These are phyloP conservation scores for Allygus modestus DNA, from an alignment of 2,888 invertebrate genomes.

Conservation along the genomic window DNA sequence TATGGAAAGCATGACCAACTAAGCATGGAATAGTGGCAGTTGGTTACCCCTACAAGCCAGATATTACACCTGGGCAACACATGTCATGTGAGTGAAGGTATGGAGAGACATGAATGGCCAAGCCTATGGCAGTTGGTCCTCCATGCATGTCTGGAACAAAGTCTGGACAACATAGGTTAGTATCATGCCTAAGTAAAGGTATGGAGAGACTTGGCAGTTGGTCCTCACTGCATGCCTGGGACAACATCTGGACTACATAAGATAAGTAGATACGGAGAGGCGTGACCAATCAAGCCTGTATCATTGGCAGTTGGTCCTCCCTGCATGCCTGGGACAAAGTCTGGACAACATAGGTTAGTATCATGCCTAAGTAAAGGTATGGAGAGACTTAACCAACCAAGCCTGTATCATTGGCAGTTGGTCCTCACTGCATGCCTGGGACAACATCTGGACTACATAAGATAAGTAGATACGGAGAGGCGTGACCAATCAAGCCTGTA, in stretches of 20 bases:
- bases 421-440: conserved; percentile 87
- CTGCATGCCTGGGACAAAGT: conserved; percentile 92
- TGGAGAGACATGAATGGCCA: conserved; percentile 84
- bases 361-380: conserved; percentile 81
- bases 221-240: conserved; percentile 87
- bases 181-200: conserved; percentile 95
- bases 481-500: conserved; percentile 91
- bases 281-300: conserved; percentile 91
- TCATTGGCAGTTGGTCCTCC: conserved; percentile 88
- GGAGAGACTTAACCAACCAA: conserved; percentile 84
- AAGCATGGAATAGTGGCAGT: conserved; percentile 91
- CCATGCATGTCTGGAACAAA: conserved; percentile 89
- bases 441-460: conserved; percentile 85
- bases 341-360: conserved; percentile 75
- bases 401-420: conserved; percentile 92
- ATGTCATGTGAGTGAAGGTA: conserved; percentile 82
- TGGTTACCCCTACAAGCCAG: conserved; percentile 90
- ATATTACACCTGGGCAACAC: conserved; percentile 87
- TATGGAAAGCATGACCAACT: conserved; percentile 82
- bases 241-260: conserved; percentile 92
- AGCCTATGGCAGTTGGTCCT: conserved; percentile 91
- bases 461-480: conserved; percentile 83
- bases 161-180: conserved; percentile 80
- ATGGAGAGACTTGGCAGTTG: conserved; percentile 85
- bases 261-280: conserved; percentile 82